These are phyloP conservation scores for Pilophorus perplexus DNA, from an alignment of 2,888 invertebrate genomes.

Conservation along the genomic window DNA sequence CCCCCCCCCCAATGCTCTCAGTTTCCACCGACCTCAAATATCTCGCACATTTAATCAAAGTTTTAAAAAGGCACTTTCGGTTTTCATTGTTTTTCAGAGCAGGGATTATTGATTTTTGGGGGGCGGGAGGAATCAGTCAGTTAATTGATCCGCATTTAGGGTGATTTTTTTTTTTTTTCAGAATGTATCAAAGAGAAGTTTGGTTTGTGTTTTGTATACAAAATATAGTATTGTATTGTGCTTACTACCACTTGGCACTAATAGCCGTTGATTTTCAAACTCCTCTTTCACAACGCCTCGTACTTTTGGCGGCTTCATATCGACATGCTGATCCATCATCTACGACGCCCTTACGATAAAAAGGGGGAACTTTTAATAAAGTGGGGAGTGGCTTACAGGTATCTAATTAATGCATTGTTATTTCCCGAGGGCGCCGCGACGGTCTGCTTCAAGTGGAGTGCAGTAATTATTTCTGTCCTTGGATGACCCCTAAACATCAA, in stretches of 20 bases:
- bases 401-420: slow-evolving; percentile 21
- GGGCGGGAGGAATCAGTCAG: too few species aligned
- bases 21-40: slow-evolving; percentile 19
- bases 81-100: too few species aligned
- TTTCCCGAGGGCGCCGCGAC: slow-evolving; percentile 2
- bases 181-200: too few species aligned
- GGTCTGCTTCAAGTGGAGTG: slow-evolving; percentile 21
- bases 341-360: background rate
- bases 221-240: too few species aligned
- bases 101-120: too few species aligned
- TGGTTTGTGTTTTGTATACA: too few species aligned
- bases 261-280: too few species aligned
- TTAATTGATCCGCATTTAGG: too few species aligned
- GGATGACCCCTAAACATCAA: slow-evolving; percentile 35
- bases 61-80: background rate
- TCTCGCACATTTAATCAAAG: background rate
- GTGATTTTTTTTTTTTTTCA: too few species aligned
- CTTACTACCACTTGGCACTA: too few species aligned
- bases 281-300: too few species aligned
- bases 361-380: background rate
- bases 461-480: slow-evolving; percentile 37
- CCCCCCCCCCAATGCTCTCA: background rate
- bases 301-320: too few species aligned
- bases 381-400: slow-evolving; percentile 15
- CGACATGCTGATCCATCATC: background rate